phyloP scores from a whole-genome alignment of 2,797 vertebrate genomes.

The Epinephelus malabaricus region DNA sequence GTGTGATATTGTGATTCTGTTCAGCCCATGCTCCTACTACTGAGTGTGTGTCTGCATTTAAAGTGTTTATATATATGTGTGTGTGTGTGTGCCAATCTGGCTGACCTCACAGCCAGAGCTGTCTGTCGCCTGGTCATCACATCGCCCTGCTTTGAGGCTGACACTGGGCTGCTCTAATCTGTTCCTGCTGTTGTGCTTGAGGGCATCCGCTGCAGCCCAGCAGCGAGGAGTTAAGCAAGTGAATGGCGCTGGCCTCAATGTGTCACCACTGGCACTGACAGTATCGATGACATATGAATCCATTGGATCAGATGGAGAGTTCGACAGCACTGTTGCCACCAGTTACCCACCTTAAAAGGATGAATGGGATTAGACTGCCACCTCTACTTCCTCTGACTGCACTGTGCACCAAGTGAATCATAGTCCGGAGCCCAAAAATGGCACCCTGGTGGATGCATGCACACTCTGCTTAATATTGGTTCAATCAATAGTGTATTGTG shows the following conservation, averaged over 20 bases:
- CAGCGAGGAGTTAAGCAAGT: conserved; percentile 52
- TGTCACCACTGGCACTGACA: conserved; percentile 68
- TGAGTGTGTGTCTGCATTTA: conserved; percentile 1
- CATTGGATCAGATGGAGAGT: conserved; percentile 56
- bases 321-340: conserved; percentile 52
- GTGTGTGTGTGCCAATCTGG: conserved; percentile 15
- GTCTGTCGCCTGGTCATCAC: conserved; percentile 66
- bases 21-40: background rate
- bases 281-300: conserved; percentile 71
- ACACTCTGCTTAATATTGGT: conserved; percentile 14
- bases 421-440: conserved; percentile 48
- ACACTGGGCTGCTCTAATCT: conserved; percentile 66
- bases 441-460: conserved; percentile 35
- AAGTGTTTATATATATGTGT: background rate
- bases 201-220: conserved; percentile 61
- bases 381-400: conserved; percentile 46
- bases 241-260: conserved; percentile 71
- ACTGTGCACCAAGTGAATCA: conserved; percentile 46
- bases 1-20: conserved; percentile 25
- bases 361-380: conserved; percentile 59
- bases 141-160: conserved; percentile 49
- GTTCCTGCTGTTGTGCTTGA: conserved; percentile 49
- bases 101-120: conserved; percentile 60
- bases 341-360: conserved; percentile 44
- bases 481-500: conserved; percentile 12